phyloP scores from a whole-genome alignment of 2,888 invertebrate species.

The Xanthorhoe designata region DNA sequence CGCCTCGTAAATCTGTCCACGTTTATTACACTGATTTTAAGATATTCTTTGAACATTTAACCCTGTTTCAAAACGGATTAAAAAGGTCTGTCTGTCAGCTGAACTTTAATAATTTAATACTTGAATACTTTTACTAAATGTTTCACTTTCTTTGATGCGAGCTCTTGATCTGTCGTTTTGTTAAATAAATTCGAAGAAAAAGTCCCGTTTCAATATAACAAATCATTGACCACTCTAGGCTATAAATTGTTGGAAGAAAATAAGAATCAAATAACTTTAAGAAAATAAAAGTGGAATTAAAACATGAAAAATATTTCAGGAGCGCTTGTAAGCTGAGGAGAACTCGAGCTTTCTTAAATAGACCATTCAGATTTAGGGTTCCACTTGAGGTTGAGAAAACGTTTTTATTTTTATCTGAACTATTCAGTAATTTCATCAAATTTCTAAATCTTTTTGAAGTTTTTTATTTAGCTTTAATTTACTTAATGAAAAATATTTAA shows the following conservation, averaged over 20 bases:
- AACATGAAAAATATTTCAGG: conserved; percentile 36
- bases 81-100: conserved; percentile 1
- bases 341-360: conserved; percentile 45
- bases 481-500: not conserved
- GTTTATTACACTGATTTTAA: conserved; percentile 60
- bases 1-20: conserved; percentile 63
- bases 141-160: conserved; percentile 2
- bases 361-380: conserved; percentile 47
- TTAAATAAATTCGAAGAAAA: conserved; percentile 2
- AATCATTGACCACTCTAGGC: not conserved
- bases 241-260: conserved; percentile 12
- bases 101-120: conserved; percentile 2
- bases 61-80: conserved; percentile 13
- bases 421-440: not conserved
- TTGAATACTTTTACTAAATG: conserved; percentile 1
- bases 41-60: conserved; percentile 36
- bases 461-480: not conserved
- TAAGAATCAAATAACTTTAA: conserved; percentile 20
- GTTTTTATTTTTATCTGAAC: not conserved
- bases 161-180: conserved; percentile 7
- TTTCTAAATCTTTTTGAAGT: no score
- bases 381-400: conserved; percentile 24
- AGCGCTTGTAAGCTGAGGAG: conserved; percentile 42
- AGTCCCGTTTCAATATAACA: conserved; percentile 5
- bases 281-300: conserved; percentile 31